A percentile compares a stretch with the other conserved stretches of the same genome.
Evolutionary conservation across 2,888 invertebrate genomes (phyloP).

Genomic region (Limnephilus auricula): DNA sequence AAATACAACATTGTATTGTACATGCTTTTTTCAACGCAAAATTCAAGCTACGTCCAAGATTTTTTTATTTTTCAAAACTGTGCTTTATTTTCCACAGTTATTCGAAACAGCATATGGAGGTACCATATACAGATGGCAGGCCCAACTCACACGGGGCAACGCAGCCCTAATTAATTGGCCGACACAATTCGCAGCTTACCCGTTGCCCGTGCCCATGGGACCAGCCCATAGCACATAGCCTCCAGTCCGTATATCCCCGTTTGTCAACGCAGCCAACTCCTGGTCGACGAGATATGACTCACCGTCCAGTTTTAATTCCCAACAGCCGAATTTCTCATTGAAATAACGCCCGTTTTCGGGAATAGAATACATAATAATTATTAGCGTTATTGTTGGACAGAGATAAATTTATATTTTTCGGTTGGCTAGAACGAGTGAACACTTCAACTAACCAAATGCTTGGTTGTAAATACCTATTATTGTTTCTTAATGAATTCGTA

Average conservation of each 20-base stretch:
- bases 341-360: not conserved
- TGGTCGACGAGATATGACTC: slow-evolving; percentile 10
- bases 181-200: slow-evolving; percentile 42
- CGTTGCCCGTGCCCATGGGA: slow-evolving; percentile 30
- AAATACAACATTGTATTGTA: too few species aligned
- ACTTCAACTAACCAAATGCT: not conserved
- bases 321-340: slow-evolving; percentile 18
- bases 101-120: not conserved
- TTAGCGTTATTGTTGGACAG: not conserved
- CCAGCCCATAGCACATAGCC: not conserved
- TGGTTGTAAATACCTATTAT: not conserved
- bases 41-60: too few species aligned
- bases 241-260: slow-evolving; percentile 27
- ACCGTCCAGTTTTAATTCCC: slow-evolving; percentile 53
- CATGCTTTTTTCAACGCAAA: too few species aligned
- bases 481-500: too few species aligned
- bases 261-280: slow-evolving; percentile 32
- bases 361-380: not conserved
- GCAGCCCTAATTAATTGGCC: slow-evolving; percentile 39
- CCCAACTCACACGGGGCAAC: not conserved
- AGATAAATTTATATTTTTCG: not conserved
- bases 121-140: not conserved
- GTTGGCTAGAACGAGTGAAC: not conserved
- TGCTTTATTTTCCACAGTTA: not conserved
- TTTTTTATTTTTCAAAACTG: too few species aligned